phyloP scores from a whole-genome alignment of 2,797 vertebrate genomes.

The Dryobates pubescens region DNA sequence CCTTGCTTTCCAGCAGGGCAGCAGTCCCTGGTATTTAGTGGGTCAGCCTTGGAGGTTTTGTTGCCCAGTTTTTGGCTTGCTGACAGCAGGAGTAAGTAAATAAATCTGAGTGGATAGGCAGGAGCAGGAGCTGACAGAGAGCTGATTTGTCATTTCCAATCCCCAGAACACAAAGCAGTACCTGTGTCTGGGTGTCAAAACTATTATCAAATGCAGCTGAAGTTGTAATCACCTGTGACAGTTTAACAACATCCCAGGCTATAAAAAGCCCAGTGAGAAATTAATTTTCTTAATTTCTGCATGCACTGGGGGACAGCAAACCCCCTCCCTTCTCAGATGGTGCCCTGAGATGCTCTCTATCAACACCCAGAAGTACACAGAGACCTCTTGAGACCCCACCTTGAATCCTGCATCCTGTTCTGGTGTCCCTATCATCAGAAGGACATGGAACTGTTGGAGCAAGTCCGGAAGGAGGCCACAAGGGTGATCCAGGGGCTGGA shows the following conservation, averaged over 20 bases:
- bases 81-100: background rate
- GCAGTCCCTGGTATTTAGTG: background rate
- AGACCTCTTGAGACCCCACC: background rate
- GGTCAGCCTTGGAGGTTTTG: background rate
- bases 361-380: background rate
- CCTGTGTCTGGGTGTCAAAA: constrained; percentile 39
- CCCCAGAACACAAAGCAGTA: background rate
- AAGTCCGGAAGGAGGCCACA: too few relatives aligned
- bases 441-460: too few relatives aligned
- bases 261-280: background rate
- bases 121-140: constrained; percentile 4
- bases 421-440: too few relatives aligned
- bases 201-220: constrained; percentile 36
- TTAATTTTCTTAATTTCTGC: constrained; percentile 10
- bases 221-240: constrained; percentile 40
- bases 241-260: background rate
- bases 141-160: constrained; percentile 44
- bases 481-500: too few relatives aligned
- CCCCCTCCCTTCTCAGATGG: background rate
- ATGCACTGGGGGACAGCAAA: background rate
- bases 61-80: background rate
- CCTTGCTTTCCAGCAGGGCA: background rate
- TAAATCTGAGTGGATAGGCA: constrained; percentile 9
- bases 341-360: background rate
- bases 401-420: too few relatives aligned